Conservation (phyloP, 2,888 invertebrate species). For the Drosophila setosimentum region DNA sequence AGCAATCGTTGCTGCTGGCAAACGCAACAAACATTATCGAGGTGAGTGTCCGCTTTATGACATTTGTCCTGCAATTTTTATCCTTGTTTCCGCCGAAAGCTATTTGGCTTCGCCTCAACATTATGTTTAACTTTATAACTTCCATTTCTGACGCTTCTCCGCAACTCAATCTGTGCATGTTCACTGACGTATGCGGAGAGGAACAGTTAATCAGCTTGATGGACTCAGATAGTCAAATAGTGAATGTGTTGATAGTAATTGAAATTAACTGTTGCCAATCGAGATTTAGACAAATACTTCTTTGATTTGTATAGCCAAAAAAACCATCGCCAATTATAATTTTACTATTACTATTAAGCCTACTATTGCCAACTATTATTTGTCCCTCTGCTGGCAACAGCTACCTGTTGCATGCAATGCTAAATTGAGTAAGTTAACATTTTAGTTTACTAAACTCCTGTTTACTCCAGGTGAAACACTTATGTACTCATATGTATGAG, state of each 20-base stretch:
- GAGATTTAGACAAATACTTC: background rate
- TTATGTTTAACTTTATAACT: conserved; percentile 29
- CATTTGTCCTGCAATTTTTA: conserved; percentile 61
- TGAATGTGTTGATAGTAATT: background rate
- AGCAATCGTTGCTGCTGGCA: conserved; percentile 89
- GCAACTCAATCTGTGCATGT: background rate
- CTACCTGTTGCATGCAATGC: background rate
- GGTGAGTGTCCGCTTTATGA: conserved; percentile 87
- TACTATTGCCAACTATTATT: background rate
- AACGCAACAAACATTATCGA: conserved; percentile 90
- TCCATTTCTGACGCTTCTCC: background rate
- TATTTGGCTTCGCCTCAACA: conserved; percentile 43
- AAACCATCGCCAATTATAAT: background rate
- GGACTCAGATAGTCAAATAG: background rate
- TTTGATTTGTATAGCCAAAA: background rate
- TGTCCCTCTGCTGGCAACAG: background rate
- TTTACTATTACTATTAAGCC: background rate
- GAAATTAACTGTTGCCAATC: background rate
- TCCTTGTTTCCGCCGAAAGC: conserved; percentile 43
- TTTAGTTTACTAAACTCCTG: too few relatives aligned
- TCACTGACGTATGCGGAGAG: background rate
- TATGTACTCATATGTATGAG: background rate
- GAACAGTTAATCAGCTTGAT: background rate
- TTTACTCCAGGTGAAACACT: background rate
- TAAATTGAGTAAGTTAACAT: background rate